Evolutionary conservation across 2,113 vertebrate species (phyloP).

Genomic region (Epinephelus lanceolatus): DNA sequence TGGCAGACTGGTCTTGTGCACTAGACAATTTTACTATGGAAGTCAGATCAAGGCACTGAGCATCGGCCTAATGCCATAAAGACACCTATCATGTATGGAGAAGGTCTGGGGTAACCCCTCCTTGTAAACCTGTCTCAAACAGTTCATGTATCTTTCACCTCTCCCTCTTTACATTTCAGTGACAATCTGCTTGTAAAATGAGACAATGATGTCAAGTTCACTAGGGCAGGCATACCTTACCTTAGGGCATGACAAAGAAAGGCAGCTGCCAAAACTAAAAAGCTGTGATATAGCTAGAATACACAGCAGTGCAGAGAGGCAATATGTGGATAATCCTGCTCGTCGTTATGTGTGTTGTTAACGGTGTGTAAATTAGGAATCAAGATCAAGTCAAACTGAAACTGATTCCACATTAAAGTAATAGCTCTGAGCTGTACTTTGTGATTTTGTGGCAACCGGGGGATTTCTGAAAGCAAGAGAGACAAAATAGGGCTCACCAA

Average conservation of each 20-base stretch:
- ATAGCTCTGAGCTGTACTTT: background rate
- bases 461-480: background rate
- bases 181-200: conserved; percentile 34
- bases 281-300: background rate
- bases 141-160: conserved; percentile 12
- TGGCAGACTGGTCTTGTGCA: conserved; percentile 9
- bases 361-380: background rate
- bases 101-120: background rate
- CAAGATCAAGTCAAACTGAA: background rate
- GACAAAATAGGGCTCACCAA: conserved; percentile 88
- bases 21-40: conserved; percentile 4
- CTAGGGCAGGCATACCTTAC: conserved; percentile 41
- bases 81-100: background rate
- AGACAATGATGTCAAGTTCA: conserved; percentile 46
- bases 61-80: background rate
- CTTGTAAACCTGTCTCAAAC: background rate
- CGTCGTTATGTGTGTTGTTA: conserved; percentile 17
- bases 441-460: conserved; percentile 14
- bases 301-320: background rate
- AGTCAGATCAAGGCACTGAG: conserved; percentile 12
- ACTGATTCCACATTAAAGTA: background rate
- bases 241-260: conserved; percentile 33
- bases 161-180: conserved; percentile 2
- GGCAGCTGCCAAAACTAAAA: conserved; percentile 19
- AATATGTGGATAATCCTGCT: background rate